A percentile compares a stretch with the other conserved stretches of the same genome.
These are phyloP conservation scores for Andrena hattorfiana DNA, from an alignment of 2,888 invertebrate genomes.

Conservation along the genomic window DNA sequence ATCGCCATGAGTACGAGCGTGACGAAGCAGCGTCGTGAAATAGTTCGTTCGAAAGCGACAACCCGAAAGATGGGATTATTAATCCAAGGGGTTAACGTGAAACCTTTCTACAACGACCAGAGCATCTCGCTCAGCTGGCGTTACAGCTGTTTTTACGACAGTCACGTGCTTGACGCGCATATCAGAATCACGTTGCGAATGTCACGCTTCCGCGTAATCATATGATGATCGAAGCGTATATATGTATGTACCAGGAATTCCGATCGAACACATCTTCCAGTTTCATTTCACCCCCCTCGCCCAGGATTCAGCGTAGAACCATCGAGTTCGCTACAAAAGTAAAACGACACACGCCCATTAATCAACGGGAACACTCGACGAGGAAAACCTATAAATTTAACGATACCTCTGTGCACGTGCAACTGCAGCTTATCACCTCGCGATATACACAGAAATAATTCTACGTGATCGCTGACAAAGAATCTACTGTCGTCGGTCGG, in stretches of 20 bases:
- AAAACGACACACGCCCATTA: not conserved
- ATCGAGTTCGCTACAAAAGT: not conserved
- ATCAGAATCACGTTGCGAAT: constrained; percentile 15
- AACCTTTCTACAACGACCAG: constrained; percentile 17
- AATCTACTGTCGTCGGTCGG: not conserved
- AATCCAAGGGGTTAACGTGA: not conserved
- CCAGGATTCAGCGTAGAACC: not conserved
- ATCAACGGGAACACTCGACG: not conserved
- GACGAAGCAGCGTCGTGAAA: constrained; percentile 17
- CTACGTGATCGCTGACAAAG: not conserved
- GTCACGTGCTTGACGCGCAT: constrained; percentile 38
- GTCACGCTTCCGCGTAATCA: not conserved
- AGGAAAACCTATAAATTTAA: not conserved
- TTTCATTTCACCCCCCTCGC: not conserved
- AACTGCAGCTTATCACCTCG: no score
- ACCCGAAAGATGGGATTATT: constrained; percentile 6
- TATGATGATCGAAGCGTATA: not conserved
- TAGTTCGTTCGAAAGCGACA: not conserved
- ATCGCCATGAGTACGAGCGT: constrained; percentile 51
- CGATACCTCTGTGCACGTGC: not conserved
- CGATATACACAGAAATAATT: not conserved
- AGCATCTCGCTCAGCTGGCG: constrained; percentile 28
- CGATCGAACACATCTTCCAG: not conserved
- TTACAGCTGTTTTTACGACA: constrained; percentile 35
- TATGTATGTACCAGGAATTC: not conserved